phyloP scores from a whole-genome alignment of 1,140 invertebrate genomes.

The Melanaphis sacchari region DNA sequence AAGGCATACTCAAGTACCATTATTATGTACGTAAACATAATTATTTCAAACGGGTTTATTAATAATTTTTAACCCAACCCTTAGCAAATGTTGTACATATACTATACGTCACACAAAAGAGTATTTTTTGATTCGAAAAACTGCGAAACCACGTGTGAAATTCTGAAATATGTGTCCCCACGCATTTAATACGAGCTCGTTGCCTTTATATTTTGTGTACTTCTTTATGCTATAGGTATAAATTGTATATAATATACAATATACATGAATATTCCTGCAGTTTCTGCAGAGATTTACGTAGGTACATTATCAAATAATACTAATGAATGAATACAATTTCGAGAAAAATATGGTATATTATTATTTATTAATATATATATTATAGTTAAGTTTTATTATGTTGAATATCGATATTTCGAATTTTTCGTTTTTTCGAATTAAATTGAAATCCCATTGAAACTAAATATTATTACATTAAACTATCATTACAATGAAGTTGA shows the following conservation, averaged over 20 bases:
- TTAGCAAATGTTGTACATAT: background rate
- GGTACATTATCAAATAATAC: background rate
- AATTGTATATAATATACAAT: too few species aligned
- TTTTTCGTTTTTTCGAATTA: background rate
- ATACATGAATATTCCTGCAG: too few species aligned
- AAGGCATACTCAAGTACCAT: background rate
- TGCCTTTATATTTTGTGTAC: too few species aligned
- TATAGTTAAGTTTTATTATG: background rate
- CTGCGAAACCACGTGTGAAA: background rate
- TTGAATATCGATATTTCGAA: background rate
- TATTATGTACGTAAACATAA: background rate
- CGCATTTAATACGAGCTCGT: background rate
- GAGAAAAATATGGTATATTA: background rate
- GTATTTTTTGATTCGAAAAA: background rate
- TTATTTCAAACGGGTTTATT: background rate
- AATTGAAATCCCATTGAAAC: background rate
- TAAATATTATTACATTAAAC: background rate
- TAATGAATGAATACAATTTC: background rate
- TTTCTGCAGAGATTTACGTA: background rate
- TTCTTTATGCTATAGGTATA: too few species aligned
- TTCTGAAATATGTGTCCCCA: background rate
- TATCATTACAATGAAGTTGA: background rate
- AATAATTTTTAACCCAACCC: background rate
- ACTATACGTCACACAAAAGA: background rate
- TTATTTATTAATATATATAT: background rate